phyloP scores from a whole-genome alignment of 2,113 vertebrate species.

The Cololabis saira region DNA sequence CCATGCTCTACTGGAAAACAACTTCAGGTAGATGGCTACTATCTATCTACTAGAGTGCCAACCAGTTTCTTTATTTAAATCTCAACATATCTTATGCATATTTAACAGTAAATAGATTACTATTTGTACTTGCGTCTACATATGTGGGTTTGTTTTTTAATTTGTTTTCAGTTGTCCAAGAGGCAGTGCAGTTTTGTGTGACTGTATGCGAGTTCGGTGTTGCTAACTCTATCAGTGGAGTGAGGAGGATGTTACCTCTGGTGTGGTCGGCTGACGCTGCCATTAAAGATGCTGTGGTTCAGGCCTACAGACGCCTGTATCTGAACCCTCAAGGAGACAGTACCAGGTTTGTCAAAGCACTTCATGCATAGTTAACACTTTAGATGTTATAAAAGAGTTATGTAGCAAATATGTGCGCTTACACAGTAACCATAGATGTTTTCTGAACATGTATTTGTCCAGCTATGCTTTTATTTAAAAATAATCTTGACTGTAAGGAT shows the following conservation, averaged over 20 bases:
- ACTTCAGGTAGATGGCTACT: slow-evolving; percentile 82
- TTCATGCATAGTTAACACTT: not conserved
- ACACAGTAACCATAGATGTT: too few relatives aligned
- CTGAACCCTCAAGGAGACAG: slow-evolving; percentile 86
- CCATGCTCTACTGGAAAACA: slow-evolving; percentile 91
- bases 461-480: not conserved
- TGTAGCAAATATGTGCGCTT: too few relatives aligned
- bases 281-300: slow-evolving; percentile 92
- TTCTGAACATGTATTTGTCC: not conserved
- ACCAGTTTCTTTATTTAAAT: not conserved
- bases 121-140: not conserved
- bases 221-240: slow-evolving; percentile 88
- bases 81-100: not conserved
- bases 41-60: not conserved
- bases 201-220: slow-evolving; percentile 90
- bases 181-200: slow-evolving; percentile 96
- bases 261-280: slow-evolving; percentile 93
- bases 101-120: too few relatives aligned
- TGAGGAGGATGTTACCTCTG: slow-evolving; percentile 93
- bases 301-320: slow-evolving; percentile 91
- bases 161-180: slow-evolving; percentile 90
- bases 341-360: slow-evolving; percentile 78
- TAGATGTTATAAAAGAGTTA: not conserved
- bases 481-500: not conserved
- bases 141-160: slow-evolving; percentile 64